Percentiles rank a stretch among this genome's conserved stretches.
These are phyloP conservation scores for Synanthedon andrenaeformis DNA, from an alignment of 2,888 invertebrate species.

Conservation along the genomic window DNA sequence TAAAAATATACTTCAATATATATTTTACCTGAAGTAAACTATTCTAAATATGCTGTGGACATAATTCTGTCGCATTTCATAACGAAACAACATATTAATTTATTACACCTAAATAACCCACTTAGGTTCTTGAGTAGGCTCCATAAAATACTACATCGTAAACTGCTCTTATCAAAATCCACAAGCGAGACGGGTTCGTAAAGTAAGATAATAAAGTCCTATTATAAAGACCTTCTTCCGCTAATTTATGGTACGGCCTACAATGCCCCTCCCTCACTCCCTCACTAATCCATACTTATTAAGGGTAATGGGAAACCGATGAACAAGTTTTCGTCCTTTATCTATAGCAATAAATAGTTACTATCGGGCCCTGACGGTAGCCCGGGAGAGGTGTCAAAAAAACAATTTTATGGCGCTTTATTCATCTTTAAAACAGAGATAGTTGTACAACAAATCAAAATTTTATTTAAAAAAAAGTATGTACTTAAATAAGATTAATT, in stretches of 20 bases:
- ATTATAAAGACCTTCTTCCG: slow-evolving; percentile 50
- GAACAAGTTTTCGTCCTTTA: slow-evolving; percentile 61
- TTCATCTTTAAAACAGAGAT: slow-evolving; percentile 13
- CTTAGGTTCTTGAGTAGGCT: slow-evolving; percentile 8
- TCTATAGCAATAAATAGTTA: slow-evolving; percentile 50
- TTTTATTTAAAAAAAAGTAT: no score
- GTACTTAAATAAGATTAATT: no score
- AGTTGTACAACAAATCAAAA: no score
- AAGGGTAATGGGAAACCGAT: slow-evolving; percentile 65
- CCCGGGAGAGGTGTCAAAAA: slow-evolving; percentile 42
- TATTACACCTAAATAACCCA: slow-evolving; percentile 17
- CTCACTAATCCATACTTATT: slow-evolving; percentile 66
- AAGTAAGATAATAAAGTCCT: slow-evolving; percentile 41
- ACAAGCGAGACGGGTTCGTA: slow-evolving; percentile 27
- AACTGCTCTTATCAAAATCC: slow-evolving; percentile 51
- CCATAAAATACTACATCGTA: slow-evolving; percentile 38
- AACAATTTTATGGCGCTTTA: slow-evolving; percentile 44
- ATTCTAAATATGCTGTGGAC: no score
- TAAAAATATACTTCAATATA: no score
- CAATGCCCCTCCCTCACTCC: slow-evolving; percentile 44
- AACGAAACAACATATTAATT: no score
- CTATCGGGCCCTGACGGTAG: slow-evolving; percentile 37
- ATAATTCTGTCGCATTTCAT: no score
- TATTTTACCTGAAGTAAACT: no score
- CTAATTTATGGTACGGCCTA: slow-evolving; percentile 54